A percentile compares a stretch with the other conserved stretches of the same genome.
These are phyloP conservation scores for Metopia argyrocephala DNA, from an alignment of 2,888 invertebrate genomes.

Conservation along the genomic window DNA sequence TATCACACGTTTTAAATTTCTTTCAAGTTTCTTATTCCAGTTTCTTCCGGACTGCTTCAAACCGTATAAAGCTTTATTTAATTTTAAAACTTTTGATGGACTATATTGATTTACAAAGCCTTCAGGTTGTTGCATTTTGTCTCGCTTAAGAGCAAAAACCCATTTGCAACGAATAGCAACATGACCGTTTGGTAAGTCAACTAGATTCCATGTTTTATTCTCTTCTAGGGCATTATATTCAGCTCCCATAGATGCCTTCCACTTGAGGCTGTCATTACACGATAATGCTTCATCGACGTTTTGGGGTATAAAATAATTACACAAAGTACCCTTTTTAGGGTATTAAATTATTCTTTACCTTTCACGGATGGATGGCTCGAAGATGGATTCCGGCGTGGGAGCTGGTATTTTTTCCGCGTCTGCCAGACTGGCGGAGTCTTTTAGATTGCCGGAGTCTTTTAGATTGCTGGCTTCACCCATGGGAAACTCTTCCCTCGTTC, in stretches of 20 bases:
- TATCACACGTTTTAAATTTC: too few species aligned
- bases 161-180: slow-evolving; percentile 57
- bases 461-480: too few species aligned
- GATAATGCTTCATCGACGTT: slow-evolving; percentile 48
- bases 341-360: slow-evolving; percentile 51
- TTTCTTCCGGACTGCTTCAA: slow-evolving; percentile 66
- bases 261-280: slow-evolving; percentile 42
- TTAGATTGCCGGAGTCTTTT: too few species aligned
- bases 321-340: slow-evolving; percentile 3
- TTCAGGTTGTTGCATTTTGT: slow-evolving; percentile 62
- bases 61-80: slow-evolving; percentile 66
- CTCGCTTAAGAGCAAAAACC: slow-evolving; percentile 57
- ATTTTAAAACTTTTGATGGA: slow-evolving; percentile 45
- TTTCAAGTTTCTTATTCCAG: slow-evolving; percentile 66
- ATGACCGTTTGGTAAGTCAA: slow-evolving; percentile 52
- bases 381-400: too few species aligned
- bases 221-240: slow-evolving; percentile 55
- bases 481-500: too few species aligned
- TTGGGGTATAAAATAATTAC: slow-evolving; percentile 45
- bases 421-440: too few species aligned
- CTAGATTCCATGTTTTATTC: slow-evolving; percentile 59
- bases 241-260: slow-evolving; percentile 56
- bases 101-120: slow-evolving; percentile 28
- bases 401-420: too few species aligned
- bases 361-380: slow-evolving; percentile 50